Base-by-base conservation (phyloP, 2,113 vertebrate species). In the Morone chrysops region DNA sequence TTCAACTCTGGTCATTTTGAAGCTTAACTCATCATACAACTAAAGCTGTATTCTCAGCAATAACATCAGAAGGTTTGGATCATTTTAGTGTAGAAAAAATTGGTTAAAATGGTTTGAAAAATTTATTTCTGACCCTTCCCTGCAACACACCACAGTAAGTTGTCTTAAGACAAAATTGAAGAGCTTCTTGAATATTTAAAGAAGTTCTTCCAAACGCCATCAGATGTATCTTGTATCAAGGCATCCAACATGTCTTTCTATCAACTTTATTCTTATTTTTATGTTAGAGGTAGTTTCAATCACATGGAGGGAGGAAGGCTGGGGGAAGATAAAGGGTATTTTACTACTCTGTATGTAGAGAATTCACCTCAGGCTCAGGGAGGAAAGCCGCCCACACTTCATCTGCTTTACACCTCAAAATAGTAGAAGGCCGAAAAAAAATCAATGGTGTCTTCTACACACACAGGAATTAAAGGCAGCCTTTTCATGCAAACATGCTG, bases 281-380 rank as follows among this genome's bases (percentile, higher is more conserved):
- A 62, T 41, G 65, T 61, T 75, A 5, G 56, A 53, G 48, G n/a
- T 47, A 41, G 31, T 66, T 85, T 81, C 4, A 25, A 82, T 87
- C 73, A 63, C 13, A 70, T 31, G 18, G 12, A 0, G 9, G 31
- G 57, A 43, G 36, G n/a, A 16, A 57, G 56, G 18, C 47, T 53
- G 45, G 36, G 11, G 47, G 71, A 43, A 82, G 79, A 66, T 71
- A 59, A 80, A 70, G 73, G 36, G 50, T 50, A 50, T 75, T 85
- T 75, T 71, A 72, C 61, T 61, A 45, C 60, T 63, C 8, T 0
- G 31, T 80, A 41, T 41, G 22, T 31, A 73, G 38, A 76, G 41
- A 74, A 57, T 56, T 74, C 75, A 86, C 77, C 73, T 84, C 80
- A 84, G 68, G 57, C 82, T 83, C 47, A 36, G 47, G 40, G 62